phyloP scores from a whole-genome alignment of 2,113 vertebrate species.

The Oreamnos americanus region DNA sequence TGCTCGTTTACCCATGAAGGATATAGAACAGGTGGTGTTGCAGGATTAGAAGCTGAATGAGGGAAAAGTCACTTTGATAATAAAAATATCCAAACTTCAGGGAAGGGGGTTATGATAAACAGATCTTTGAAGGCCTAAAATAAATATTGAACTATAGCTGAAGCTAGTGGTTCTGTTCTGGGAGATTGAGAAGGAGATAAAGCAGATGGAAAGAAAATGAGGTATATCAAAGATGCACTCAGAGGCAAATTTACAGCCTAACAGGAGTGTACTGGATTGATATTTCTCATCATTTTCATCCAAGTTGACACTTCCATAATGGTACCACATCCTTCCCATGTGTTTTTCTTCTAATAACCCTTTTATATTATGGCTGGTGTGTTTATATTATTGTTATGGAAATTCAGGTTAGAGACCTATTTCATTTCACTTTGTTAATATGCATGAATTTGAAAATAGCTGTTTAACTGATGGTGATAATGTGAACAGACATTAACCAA shows the following conservation, averaged over 20 bases:
- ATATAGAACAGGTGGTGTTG: background rate
- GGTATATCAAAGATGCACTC: background rate
- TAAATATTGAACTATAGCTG: background rate
- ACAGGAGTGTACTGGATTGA: background rate
- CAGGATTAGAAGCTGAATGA: background rate
- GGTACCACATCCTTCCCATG: background rate
- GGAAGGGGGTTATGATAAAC: background rate
- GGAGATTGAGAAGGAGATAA: background rate
- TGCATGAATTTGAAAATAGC: background rate
- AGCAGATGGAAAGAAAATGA: background rate
- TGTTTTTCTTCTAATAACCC: background rate
- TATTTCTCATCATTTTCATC: background rate
- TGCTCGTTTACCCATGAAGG: background rate
- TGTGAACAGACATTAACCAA: constrained; percentile 2
- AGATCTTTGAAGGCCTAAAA: background rate
- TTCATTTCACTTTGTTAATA: background rate
- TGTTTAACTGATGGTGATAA: constrained; percentile 17
- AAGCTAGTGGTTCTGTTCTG: background rate
- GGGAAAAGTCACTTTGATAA: background rate
- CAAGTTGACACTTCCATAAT: background rate
- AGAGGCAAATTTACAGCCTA: background rate
- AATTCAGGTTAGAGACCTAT: background rate
- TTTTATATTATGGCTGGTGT: background rate
- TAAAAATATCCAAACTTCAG: background rate
- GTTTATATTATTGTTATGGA: background rate